phyloP scores from a whole-genome alignment of 30 jellyfish, hydroid and myxozoan genomes.

The Cassiopea andromeda region DNA sequence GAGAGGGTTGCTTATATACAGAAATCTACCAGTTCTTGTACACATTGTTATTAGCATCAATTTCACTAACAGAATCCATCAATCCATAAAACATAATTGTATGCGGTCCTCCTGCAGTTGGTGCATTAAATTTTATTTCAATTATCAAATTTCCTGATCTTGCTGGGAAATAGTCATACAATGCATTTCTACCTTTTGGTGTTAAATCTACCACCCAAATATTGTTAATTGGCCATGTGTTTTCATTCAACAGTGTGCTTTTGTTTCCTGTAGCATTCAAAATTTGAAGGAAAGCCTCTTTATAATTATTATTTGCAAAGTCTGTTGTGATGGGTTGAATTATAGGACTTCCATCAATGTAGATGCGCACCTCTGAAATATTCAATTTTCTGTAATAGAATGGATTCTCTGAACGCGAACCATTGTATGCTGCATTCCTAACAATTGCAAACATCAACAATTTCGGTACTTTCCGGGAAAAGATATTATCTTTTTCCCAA shows the following conservation, averaged over 20 bases:
- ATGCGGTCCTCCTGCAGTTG: no score
- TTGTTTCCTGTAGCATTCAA: not conserved
- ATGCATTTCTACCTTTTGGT: no score
- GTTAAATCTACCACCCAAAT: no score
- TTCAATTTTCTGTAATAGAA: not conserved
- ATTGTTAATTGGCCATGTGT: no score
- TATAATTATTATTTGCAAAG: not conserved
- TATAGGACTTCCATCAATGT: not conserved
- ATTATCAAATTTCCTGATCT: no score
- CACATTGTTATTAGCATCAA: no score
- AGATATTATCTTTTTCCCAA: not conserved
- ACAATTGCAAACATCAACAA: not conserved
- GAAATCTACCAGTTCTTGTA: no score
- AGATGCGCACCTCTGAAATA: not conserved
- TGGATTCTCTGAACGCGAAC: not conserved
- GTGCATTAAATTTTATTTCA: no score
- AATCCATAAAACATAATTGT: no score
- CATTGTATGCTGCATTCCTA: not conserved
- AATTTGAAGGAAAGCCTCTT: not conserved
- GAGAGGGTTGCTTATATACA: no score
- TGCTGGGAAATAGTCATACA: no score
- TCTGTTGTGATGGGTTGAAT: not conserved
- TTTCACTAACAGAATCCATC: no score
- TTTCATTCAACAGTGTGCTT: not conserved
- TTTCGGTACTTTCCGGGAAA: not conserved